Evolutionary conservation across 2,888 invertebrate species (phyloP).

Genomic region (Cephus nigrinus): DNA sequence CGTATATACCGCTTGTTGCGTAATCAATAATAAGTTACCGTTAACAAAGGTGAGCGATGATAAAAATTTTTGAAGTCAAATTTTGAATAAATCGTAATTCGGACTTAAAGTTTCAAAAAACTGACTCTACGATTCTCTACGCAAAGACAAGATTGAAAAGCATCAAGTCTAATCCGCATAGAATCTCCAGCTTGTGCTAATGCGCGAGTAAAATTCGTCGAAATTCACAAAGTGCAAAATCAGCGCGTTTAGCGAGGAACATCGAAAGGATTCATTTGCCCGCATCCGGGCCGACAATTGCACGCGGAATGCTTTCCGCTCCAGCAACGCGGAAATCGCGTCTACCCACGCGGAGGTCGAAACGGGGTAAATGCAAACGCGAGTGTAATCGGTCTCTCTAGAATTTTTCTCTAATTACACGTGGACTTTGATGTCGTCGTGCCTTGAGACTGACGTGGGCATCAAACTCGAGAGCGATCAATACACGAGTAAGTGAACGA

Average conservation of each 20-base stretch:
- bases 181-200: neutral
- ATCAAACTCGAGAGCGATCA: neutral
- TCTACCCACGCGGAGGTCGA: neutral
- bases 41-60: neutral
- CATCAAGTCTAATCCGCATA: neutral
- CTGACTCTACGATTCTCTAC: neutral
- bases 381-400: neutral
- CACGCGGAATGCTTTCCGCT: neutral
- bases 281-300: neutral
- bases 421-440: constrained; percentile 23
- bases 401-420: constrained; percentile 46
- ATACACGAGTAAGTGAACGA: neutral
- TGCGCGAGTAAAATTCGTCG: neutral
- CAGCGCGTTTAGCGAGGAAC: neutral
- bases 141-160: neutral
- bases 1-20: neutral
- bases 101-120: neutral
- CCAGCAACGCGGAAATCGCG: neutral
- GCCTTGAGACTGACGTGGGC: neutral
- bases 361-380: neutral
- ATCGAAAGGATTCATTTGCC: neutral
- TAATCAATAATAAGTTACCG: neutral
- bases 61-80: neutral
- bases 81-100: neutral
- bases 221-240: neutral